Evolutionary conservation across 2,797 vertebrate species (phyloP), one percentile per base, ranked within the genome.

Genomic region (Nasua narica): DNA sequence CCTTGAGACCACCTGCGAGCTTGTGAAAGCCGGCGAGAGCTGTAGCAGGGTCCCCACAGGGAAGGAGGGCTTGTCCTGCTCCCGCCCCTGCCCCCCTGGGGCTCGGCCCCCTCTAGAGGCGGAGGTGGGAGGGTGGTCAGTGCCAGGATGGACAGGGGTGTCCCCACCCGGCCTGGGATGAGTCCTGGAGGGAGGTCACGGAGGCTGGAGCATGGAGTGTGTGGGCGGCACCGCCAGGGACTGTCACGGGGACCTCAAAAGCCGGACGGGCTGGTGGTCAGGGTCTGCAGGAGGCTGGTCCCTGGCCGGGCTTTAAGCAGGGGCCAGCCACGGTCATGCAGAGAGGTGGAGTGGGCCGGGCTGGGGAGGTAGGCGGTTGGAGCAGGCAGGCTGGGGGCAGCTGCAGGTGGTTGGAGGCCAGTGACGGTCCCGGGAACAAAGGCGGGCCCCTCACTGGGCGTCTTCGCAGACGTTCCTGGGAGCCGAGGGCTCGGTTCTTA

Each of bases 181-280:
- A n/a, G 14, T 21, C 74, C 54, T 60, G n/a, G 65, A 67, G 58
- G 48, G 62, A 54, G 37, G 54, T 32, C 79, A 3, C 5, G 23
- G 65, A 74, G 70, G 50, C 65, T 5, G 52, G 60, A 70, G 40
- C 12, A 16, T 0, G 0, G 60, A 69, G 1, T 19, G 4, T 21
- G 0, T 23, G 69, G 19, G 23, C 15, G 21, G 54, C n/a, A 23
- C 65, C 25, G 5, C 40, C 35, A 5, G 56, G 74, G 58, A 43
- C 81, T 62, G 1, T 6, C 7, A 1, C 0, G 3, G 14, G 65
- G 56, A 11, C 0, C 2, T 58, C 1, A 3, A 5, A 37, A 83
- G 74, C 50, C 9, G 11, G 52, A 8, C 7, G 25, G 56, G n/a
- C 70, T 43, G 82, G 54, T 35, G 81, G 48, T 27, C 48, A 35